These are phyloP conservation scores for Dunckerocampus dactyliophorus DNA, from an alignment of 2,113 vertebrate species.

Conservation along the genomic window DNA sequence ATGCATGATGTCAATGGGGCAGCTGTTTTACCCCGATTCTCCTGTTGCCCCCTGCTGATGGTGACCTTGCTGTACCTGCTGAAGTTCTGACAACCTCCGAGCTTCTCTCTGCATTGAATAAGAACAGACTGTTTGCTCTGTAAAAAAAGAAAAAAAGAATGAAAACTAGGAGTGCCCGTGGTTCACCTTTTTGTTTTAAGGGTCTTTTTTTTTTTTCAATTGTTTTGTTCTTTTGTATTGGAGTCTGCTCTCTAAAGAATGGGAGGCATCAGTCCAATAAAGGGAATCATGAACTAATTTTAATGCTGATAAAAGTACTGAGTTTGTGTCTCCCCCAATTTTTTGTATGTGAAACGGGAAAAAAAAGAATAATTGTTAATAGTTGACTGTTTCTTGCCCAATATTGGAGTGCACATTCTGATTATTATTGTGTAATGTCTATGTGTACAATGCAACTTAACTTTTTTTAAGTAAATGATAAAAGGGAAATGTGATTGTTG, in stretches of 20 bases:
- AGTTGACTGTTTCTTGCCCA: conserved; percentile 77
- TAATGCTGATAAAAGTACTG: conserved; percentile 60
- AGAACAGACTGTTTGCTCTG: conserved; percentile 76
- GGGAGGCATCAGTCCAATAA: conserved; percentile 38
- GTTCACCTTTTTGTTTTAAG: conserved; percentile 41
- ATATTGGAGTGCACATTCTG: conserved; percentile 76
- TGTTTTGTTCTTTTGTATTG: conserved; percentile 32
- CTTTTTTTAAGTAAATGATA: conserved; percentile 72
- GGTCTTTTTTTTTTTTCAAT: conserved; percentile 32
- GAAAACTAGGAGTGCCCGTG: conserved; percentile 57
- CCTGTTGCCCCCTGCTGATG: conserved; percentile 79
- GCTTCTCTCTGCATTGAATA: conserved; percentile 67
- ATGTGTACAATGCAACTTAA: conserved; percentile 73
- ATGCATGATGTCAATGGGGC: conserved; percentile 85
- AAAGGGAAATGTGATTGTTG: conserved; percentile 70
- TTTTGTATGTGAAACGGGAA: conserved; percentile 71
- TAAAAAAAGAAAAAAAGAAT: conserved; percentile 65
- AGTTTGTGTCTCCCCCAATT: conserved; percentile 61
- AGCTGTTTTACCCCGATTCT: conserved; percentile 67
- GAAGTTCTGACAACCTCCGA: conserved; percentile 83
- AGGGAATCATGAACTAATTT: conserved; percentile 63
- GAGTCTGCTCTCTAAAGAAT: conserved; percentile 45
- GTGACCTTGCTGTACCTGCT: conserved; percentile 80
- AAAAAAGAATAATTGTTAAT: conserved; percentile 71
- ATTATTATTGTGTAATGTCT: conserved; percentile 73